Evolutionary conservation across 2,113 vertebrate species (phyloP).

Genomic region (Pterophyllum scalare): DNA sequence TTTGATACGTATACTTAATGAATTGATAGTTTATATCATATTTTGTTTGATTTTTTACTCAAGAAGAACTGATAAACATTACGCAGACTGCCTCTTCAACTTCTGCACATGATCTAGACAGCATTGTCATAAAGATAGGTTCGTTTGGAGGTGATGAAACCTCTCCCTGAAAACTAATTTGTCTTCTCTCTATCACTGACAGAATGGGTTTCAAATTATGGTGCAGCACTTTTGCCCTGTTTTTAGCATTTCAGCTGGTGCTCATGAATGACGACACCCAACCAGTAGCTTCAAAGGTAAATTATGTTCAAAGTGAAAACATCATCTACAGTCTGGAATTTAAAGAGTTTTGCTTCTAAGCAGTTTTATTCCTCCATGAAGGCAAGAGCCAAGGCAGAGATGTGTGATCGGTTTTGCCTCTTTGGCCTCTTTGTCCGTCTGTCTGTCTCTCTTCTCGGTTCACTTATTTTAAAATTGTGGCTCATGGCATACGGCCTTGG

Average conservation of each 20-base stretch:
- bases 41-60: not conserved
- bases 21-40: not conserved
- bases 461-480: not conserved
- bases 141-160: constrained; percentile 11
- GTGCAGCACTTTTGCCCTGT: constrained; percentile 34
- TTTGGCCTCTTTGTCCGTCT: not conserved
- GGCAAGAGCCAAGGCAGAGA: not conserved
- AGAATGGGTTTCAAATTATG: constrained; percentile 33
- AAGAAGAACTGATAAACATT: not conserved
- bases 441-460: not conserved
- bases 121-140: not conserved
- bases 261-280: constrained; percentile 41
- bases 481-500: not conserved
- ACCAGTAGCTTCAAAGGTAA: constrained; percentile 55
- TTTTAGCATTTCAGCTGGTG: constrained; percentile 38
- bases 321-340: constrained; percentile 42
- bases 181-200: constrained; percentile 21
- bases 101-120: not conserved
- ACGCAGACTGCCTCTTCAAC: not conserved
- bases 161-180: constrained; percentile 39
- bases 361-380: constrained; percentile 8
- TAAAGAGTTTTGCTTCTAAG: constrained; percentile 31
- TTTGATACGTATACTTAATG: not conserved
- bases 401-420: not conserved
- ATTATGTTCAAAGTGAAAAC: constrained; percentile 50